phyloP scores from a whole-genome alignment of 1,140 invertebrate genomes.

The Drosophila sucinea region DNA sequence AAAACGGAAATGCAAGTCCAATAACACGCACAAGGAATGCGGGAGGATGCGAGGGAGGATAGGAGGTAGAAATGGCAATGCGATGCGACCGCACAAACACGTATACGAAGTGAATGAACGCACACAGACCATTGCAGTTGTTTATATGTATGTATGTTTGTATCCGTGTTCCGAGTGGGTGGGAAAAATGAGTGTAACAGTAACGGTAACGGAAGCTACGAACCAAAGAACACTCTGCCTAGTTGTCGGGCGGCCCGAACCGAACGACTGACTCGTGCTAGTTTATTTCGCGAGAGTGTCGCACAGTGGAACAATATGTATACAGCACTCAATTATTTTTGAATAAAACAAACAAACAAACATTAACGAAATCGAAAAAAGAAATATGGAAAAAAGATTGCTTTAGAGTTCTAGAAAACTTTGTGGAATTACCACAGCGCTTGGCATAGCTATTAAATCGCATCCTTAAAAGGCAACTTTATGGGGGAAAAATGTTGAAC shows the following conservation, averaged over 20 bases:
- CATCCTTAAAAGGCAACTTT: no score
- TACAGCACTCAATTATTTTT: no score
- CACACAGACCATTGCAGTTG: conserved; percentile 12
- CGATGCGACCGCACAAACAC: conserved; percentile 25
- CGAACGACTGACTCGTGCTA: conserved; percentile 4
- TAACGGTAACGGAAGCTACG: conserved; percentile 54
- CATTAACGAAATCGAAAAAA: no score
- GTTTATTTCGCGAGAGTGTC: conserved; percentile 41
- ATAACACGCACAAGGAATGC: conserved; percentile 35
- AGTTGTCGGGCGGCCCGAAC: conserved; percentile 14
- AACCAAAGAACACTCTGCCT: conserved; percentile 50
- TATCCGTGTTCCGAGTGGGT: conserved; percentile 2
- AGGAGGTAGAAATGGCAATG: neutral
- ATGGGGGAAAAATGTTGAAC: no score
- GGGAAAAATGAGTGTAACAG: conserved; percentile 31
- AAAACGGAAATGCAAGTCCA: conserved; percentile 60
- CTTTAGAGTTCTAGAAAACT: no score
- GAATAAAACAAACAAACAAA: no score
- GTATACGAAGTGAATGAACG: conserved; percentile 46
- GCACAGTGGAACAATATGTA: neutral
- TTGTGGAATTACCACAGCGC: no score
- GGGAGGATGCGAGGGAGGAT: conserved; percentile 2
- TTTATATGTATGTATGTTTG: neutral
- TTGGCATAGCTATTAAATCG: no score
- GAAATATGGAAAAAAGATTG: no score